Percentiles rank a stretch among this genome's conserved stretches.
Evolutionary conservation across 2,888 invertebrate species (phyloP).

Genomic region (Nemapogon koenigi): DNA sequence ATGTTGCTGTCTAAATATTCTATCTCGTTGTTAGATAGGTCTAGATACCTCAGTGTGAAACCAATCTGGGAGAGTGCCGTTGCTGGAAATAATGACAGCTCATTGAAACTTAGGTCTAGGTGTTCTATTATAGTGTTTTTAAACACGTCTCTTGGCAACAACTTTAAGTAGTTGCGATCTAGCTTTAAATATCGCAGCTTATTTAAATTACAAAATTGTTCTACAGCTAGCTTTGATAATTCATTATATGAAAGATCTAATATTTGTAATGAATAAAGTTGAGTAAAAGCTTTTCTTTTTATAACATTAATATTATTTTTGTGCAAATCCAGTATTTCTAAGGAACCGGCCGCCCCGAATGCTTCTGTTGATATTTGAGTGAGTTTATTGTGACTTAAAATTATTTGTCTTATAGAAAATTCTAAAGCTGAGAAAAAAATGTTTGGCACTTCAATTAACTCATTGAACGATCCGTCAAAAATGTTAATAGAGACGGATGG

Average conservation of each 20-base stretch:
- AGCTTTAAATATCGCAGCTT: conserved; percentile 77
- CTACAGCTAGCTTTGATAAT: conserved; percentile 77
- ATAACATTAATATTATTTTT: conserved; percentile 76
- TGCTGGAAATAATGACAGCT: conserved; percentile 80
- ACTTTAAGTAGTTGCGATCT: conserved; percentile 73
- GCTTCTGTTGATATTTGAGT: conserved; percentile 73
- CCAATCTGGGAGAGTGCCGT: conserved; percentile 80
- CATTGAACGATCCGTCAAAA: conserved; percentile 75
- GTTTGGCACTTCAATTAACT: conserved; percentile 69
- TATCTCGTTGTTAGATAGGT: conserved; percentile 79
- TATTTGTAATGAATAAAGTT: conserved; percentile 75
- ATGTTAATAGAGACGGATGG: conserved; percentile 68
- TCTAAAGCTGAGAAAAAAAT: conserved; percentile 70
- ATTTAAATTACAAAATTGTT: conserved; percentile 80
- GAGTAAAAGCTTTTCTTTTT: conserved; percentile 79
- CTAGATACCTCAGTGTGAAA: conserved; percentile 77
- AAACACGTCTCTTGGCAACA: conserved; percentile 79
- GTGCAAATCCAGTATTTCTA: conserved; percentile 77
- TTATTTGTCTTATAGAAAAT: conserved; percentile 70
- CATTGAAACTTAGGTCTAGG: conserved; percentile 80
- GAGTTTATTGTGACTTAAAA: conserved; percentile 78
- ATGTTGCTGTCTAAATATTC: conserved; percentile 89
- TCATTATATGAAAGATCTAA: conserved; percentile 80
- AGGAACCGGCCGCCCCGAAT: conserved; percentile 71
- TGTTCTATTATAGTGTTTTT: conserved; percentile 81